These are phyloP conservation scores for Pitta sordida DNA, from an alignment of 2,113 vertebrate genomes.

Conservation along the genomic window DNA sequence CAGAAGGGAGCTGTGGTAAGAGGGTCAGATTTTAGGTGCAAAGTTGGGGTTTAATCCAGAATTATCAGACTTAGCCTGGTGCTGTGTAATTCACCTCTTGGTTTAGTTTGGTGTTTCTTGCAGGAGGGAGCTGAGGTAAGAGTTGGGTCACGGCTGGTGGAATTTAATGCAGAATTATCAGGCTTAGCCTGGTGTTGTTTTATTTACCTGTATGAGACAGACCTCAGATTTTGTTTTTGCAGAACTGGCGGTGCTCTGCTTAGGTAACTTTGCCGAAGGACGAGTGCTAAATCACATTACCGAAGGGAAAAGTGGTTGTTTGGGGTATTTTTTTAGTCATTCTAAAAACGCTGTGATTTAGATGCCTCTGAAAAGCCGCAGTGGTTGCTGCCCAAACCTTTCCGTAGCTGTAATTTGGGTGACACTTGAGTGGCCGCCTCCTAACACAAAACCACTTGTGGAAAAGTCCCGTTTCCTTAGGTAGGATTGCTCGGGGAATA, in stretches of 20 bases:
- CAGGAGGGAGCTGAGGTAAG: background rate
- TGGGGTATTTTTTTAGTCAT: background rate
- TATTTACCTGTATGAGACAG: background rate
- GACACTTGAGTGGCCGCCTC: background rate
- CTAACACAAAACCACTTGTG: background rate
- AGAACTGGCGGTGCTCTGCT: background rate
- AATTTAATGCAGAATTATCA: background rate
- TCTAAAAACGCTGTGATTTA: background rate
- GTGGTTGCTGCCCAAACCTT: background rate
- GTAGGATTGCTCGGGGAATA: background rate
- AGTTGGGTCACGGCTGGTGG: background rate
- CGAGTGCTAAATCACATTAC: background rate
- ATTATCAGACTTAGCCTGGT: background rate
- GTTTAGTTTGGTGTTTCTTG: background rate
- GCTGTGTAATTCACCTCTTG: background rate
- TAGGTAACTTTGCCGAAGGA: rapidly evolving
- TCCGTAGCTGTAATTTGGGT: rapidly evolving
- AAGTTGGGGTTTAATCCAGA: background rate
- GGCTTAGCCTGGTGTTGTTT: background rate
- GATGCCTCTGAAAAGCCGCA: background rate
- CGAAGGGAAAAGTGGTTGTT: background rate
- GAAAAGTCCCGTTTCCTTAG: background rate
- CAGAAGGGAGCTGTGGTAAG: background rate
- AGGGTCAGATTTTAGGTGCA: background rate
- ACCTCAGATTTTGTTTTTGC: background rate